These are phyloP conservation scores for Lottia scabra DNA, from an alignment of 2,888 invertebrate species.

Conservation along the genomic window DNA sequence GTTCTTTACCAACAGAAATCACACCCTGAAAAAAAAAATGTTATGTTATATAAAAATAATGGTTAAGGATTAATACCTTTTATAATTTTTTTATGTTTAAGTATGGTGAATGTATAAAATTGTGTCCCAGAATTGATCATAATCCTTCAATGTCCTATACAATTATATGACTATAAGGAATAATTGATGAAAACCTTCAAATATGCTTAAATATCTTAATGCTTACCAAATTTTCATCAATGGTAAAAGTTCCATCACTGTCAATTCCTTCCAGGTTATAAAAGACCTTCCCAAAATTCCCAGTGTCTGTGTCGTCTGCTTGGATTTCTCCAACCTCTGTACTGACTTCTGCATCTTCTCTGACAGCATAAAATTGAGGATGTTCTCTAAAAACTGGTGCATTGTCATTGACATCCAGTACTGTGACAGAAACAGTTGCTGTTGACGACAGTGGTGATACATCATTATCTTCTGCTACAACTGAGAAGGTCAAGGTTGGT, in stretches of 20 bases:
- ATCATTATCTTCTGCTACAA: slow-evolving; percentile 56
- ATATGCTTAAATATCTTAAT: no score
- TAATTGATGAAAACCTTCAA: no score
- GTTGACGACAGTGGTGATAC: slow-evolving; percentile 46
- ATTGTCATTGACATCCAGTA: slow-evolving; percentile 84
- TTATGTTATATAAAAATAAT: no score
- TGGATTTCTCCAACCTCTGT: slow-evolving; percentile 76
- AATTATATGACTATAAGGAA: no score
- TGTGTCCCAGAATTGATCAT: no score
- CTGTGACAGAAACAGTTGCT: slow-evolving; percentile 78
- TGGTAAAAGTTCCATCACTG: slow-evolving; percentile 79
- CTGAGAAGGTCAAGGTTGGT: slow-evolving; percentile 40
- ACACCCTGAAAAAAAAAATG: slow-evolving; percentile 49
- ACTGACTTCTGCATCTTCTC: slow-evolving; percentile 46
- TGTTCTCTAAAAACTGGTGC: slow-evolving; percentile 75
- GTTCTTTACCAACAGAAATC: slow-evolving; percentile 70
- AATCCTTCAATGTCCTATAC: no score
- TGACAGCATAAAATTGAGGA: slow-evolving; percentile 26
- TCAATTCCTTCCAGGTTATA: slow-evolving; percentile 80
- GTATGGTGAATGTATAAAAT: no score
- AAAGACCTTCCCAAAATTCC: slow-evolving; percentile 76
- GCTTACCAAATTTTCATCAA: slow-evolving; percentile 71
- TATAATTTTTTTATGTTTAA: no score
- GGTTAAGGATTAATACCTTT: no score
- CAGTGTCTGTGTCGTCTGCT: slow-evolving; percentile 77